Base-by-base conservation (phyloP, 2,113 vertebrate genomes). In the Pholis gunnellus region DNA sequence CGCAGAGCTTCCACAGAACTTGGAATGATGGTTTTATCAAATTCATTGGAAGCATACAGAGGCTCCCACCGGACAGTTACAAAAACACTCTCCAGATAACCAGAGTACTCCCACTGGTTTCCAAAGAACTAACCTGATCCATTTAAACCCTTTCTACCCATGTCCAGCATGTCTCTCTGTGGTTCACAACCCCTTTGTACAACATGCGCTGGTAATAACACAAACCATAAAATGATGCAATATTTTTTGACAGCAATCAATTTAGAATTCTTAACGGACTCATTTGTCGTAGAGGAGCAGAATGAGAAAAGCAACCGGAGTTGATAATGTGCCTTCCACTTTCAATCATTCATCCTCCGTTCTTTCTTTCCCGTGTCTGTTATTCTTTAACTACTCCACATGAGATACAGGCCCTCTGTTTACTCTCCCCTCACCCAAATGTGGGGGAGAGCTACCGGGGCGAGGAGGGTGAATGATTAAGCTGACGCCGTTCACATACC, bases 391-490 rank as follows among this genome's bases (percentile, higher is more conserved):
- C 95, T 74, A 54, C 70, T 15, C n/a, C 42, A 75, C 71, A 80
- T 59, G n/a, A 82, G 75, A 84, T 78, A 79, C 77, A 77, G 66
- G 14, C 77, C 72, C 75, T 75, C 78, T 92, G 91, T 94, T 92
- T 89, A 87, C 91, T 72, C 81, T 81, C 87, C 81, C 87, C 79
- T 89, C 72, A 85, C 79, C 86, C 83, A 90, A 87, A 87, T 77
- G 87, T 59, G 52, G 78, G 89, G 81, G 60, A 84, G 77, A 73
- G 82, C 87, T 88, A 89, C 89, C 40, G 60, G 79, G 65, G 40
- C 66, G 9, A 66, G 71, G 46, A 74, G 17, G 85, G 83, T 94
- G 72, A 94, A 95, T 95, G 87, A 95, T 94, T 94, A 93, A 93
- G 48, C 92, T 17, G 61, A 38, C 40, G 68, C 34, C 36, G 2